phyloP scores from a whole-genome alignment of 2,113 vertebrate genomes.

The Murina feae region DNA sequence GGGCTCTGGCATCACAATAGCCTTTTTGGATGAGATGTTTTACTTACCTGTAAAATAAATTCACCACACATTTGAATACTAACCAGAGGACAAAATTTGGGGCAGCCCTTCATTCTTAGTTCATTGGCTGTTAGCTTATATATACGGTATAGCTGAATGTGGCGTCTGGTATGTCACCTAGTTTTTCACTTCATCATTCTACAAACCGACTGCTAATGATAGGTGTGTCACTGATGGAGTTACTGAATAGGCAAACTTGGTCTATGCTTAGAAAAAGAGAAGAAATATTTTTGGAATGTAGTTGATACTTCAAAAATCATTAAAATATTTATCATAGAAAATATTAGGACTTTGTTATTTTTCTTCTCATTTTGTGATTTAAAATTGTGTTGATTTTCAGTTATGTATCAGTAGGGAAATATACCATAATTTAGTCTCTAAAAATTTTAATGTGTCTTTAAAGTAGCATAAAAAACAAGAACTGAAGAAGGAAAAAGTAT shows the following conservation, averaged over 20 bases:
- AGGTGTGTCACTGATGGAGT: background rate
- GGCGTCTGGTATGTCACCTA: background rate
- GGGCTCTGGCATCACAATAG: background rate
- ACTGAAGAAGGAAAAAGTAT: background rate
- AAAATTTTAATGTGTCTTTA: constrained; percentile 8
- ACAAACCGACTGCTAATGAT: background rate
- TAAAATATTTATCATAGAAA: background rate
- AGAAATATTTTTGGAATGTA: background rate
- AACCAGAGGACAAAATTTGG: background rate
- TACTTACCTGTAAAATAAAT: background rate
- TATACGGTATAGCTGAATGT: background rate
- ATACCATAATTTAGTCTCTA: background rate
- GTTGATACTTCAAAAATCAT: background rate
- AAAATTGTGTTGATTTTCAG: constrained; percentile 25
- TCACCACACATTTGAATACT: background rate
- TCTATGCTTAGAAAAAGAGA: background rate
- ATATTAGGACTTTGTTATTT: background rate
- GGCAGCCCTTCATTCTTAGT: background rate
- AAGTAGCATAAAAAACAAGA: background rate
- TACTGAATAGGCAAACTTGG: background rate
- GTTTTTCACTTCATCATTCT: background rate
- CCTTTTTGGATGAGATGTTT: background rate
- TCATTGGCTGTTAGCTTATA: background rate
- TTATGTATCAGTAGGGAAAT: background rate
- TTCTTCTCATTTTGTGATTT: background rate